These are phyloP conservation scores for Archaeoteleia sp. DNA, from an alignment of 2,888 invertebrate species.

Conservation along the genomic window DNA sequence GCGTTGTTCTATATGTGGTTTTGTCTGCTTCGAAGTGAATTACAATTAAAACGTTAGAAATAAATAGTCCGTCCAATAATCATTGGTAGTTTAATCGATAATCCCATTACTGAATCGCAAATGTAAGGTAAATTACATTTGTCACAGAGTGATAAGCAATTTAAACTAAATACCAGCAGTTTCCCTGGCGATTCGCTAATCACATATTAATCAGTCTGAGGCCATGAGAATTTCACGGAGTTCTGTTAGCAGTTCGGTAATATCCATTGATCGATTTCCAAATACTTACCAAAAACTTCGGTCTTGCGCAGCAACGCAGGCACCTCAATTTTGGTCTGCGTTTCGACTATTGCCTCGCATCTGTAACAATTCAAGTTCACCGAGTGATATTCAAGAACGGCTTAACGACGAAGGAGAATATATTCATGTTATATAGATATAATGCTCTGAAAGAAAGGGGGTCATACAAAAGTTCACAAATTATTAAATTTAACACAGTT, in stretches of 20 bases:
- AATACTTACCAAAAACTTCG: slow-evolving; percentile 67
- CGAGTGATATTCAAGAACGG: background rate
- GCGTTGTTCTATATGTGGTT: background rate
- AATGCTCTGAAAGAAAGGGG: too few species aligned
- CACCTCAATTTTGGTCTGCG: slow-evolving; percentile 56
- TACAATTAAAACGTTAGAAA: background rate
- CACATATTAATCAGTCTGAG: too few species aligned
- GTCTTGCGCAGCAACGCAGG: slow-evolving; percentile 61
- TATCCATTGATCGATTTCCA: slow-evolving; percentile 1
- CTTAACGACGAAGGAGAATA: background rate
- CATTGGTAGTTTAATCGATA: slow-evolving; percentile 1
- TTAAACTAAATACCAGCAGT: background rate
- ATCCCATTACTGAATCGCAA: slow-evolving; percentile 6
- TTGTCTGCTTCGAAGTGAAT: background rate
- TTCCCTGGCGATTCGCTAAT: slow-evolving; percentile 7
- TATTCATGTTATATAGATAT: background rate
- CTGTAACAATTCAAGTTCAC: slow-evolving; percentile 60
- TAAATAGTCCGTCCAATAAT: background rate
- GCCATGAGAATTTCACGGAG: background rate
- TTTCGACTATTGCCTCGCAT: slow-evolving; percentile 65
- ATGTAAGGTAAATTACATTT: slow-evolving; percentile 2
- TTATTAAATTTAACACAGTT: too few species aligned
- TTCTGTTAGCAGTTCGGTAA: background rate
- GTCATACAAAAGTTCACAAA: slow-evolving; percentile 3
- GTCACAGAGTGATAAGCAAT: background rate